Base-by-base conservation (phyloP, 2,888 invertebrate species). In the Aphidius colemani region DNA sequence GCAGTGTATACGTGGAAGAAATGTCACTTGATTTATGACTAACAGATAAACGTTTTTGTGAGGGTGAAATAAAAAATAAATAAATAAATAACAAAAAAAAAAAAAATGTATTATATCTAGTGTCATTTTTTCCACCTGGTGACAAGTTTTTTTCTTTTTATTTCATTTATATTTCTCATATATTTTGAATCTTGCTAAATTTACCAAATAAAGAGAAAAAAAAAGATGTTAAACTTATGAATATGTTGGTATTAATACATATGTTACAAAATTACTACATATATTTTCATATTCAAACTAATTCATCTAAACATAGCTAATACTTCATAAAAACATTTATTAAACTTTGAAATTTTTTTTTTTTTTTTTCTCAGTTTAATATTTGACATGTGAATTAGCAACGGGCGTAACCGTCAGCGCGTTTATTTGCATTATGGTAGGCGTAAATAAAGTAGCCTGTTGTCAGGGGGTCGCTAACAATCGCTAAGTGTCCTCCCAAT, bases 401-500 rank as follows among this genome's bases (percentile, higher is more conserved):
- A 67, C 68, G 67, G 74, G 69, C 72, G 76, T 74, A 75, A 73
- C 75, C 70, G 65, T 69, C 67, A 67, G 41, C 30, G 11, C 51
- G n/a, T 46, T 57, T 43, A 46, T 46, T 39, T 10, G 30, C 30
- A 30, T 3, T 30, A 30, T 30, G 30, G 30, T 30, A 30, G 11
- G 51, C 13, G 48, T 53, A 53, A 59, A 41, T 44, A 56, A 49
- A 50, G 50, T 30, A 30, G 30, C 30, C 30, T 30, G 30, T 30
- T 30, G 30, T 30, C 30, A 30, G 60, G 61, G 55, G 55, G 62
- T 69, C 71, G 70, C 71, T 75, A 76, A 76, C 72, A 66, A 58
- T 67, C 46, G 72, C 72, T 75, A 76, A 77, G 75, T 75, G 73
- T 72, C 72, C 71, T 72, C 66, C 75, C 75, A 75, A 75, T 75